Evolutionary conservation across 2,888 invertebrate genomes (phyloP).

Genomic region (Acleris literana): DNA sequence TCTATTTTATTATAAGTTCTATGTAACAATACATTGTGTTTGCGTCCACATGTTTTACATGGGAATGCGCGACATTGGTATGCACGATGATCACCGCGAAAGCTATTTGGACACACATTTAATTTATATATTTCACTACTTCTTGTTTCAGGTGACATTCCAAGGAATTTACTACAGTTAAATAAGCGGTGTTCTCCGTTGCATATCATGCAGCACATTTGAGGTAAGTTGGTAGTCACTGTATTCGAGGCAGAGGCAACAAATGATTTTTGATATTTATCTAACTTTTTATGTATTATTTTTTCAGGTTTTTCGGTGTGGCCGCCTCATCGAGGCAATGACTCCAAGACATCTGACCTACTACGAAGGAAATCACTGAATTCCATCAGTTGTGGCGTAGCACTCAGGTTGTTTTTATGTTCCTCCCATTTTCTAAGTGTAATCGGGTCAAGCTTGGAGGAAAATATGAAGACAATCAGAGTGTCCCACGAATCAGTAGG

Average conservation of each 20-base stretch:
- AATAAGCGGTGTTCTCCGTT: constrained; percentile 3
- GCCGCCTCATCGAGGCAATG: constrained; percentile 2
- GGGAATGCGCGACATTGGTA: background rate
- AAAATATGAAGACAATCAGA: constrained; percentile 4
- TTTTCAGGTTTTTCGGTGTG: constrained; percentile 13
- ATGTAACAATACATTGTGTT: background rate
- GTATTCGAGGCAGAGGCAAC: constrained; percentile 5
- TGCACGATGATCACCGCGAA: constrained; percentile 2
- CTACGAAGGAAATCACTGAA: constrained; percentile 7
- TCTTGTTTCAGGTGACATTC: constrained; percentile 1
- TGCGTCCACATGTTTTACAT: constrained; percentile 4
- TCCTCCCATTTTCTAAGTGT: constrained; percentile 11
- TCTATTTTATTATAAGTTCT: background rate
- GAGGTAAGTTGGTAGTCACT: background rate
- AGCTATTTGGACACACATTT: constrained; percentile 5
- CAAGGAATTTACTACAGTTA: constrained; percentile 11
- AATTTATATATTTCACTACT: constrained; percentile 5
- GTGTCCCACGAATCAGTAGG: constrained; percentile 2
- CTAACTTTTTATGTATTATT: constrained; percentile 9
- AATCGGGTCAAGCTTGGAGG: constrained; percentile 13
- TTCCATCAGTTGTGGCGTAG: background rate
- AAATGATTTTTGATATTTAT: constrained; percentile 14
- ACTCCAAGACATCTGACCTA: constrained; percentile 8
- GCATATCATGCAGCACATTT: constrained; percentile 2
- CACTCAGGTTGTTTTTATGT: background rate